Evolutionary conservation across 2,888 invertebrate genomes (phyloP).

Genomic region (Frankliniella intonsa): DNA sequence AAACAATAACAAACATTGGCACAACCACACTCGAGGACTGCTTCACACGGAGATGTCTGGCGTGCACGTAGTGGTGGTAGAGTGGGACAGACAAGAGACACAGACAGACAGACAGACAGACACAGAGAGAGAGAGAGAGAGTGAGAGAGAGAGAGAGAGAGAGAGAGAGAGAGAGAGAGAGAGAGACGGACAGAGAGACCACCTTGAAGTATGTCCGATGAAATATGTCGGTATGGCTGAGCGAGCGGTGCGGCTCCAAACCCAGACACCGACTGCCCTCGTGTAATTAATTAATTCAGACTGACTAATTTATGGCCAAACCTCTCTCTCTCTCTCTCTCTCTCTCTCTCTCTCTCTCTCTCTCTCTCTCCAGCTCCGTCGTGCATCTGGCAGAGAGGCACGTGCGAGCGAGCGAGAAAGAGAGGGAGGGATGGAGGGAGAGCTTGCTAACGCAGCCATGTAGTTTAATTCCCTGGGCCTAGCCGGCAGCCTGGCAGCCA

Average conservation of each 20-base stretch:
- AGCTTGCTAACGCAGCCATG: not conserved
- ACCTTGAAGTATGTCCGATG: not conserved
- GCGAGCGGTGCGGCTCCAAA: not conserved
- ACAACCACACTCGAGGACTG: too few relatives aligned
- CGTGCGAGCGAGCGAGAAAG: not conserved
- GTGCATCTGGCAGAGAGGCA: not conserved
- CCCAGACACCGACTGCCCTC: not conserved
- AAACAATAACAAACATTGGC: too few relatives aligned
- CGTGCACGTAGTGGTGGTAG: too few relatives aligned
- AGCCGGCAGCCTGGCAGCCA: not conserved
- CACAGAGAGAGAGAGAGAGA: not conserved
- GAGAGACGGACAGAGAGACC: not conserved
- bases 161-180: not conserved
- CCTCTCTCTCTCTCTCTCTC: not conserved
- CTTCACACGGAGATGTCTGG: too few relatives aligned
- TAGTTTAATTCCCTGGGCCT: not conserved
- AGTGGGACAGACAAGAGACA: too few relatives aligned
- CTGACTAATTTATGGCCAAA: conserved; percentile 10
- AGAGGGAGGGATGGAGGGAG: not conserved
- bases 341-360: not conserved
- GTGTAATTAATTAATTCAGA: conserved; percentile 10
- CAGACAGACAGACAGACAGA: too few relatives aligned
- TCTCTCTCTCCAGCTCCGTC: not conserved
- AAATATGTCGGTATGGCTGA: not conserved
- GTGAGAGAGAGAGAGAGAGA: not conserved